A percentile compares a stretch with the other conserved stretches of the same genome.
Conservation (phyloP, 2,113 vertebrate genomes). For the Cisticola juncidis region DNA sequence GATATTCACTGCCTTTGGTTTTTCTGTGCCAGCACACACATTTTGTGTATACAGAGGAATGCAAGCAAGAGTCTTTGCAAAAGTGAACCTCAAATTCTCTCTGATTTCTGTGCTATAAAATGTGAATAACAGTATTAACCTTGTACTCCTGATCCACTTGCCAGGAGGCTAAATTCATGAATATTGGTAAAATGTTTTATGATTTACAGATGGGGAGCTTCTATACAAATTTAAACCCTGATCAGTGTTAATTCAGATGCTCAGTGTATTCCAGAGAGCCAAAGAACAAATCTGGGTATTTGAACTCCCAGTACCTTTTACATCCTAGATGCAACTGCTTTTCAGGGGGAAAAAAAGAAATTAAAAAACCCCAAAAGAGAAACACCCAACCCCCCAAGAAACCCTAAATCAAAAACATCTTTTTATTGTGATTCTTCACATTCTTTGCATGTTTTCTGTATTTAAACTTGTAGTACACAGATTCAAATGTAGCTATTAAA, state of each 20-base stretch:
- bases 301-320: background rate
- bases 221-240: background rate
- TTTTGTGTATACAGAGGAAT: background rate
- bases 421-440: constrained; percentile 2
- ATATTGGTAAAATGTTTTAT: constrained; percentile 9
- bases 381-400: background rate
- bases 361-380: background rate
- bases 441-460: background rate
- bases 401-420: background rate
- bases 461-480: background rate
- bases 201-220: constrained; percentile 12
- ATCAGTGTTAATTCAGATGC: background rate
- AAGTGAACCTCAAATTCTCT: background rate
- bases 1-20: background rate
- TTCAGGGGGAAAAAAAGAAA: background rate
- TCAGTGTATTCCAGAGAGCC: background rate
- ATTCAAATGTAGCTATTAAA: background rate
- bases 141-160: background rate
- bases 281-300: background rate
- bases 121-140: constrained; percentile 16
- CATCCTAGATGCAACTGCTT: background rate
- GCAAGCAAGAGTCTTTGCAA: background rate
- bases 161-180: background rate
- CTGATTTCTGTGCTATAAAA: constrained; percentile 28
- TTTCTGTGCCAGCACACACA: background rate